Evolutionary conservation across 2,113 vertebrate species (phyloP).

Genomic region (Tamias sibiricus): DNA sequence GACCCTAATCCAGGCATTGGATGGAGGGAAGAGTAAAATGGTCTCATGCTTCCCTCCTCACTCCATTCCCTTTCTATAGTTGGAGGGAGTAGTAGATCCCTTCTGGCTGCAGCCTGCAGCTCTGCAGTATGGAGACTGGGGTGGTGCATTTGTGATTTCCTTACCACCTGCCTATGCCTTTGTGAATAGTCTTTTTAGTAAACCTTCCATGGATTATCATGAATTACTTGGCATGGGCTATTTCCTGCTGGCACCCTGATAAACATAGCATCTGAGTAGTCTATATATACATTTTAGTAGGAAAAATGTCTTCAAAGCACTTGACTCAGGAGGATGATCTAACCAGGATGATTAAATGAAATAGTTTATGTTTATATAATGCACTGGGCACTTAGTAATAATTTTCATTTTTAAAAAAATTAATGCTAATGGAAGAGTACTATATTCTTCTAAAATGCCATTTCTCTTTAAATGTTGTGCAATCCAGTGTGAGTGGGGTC

Average conservation of each 20-base stretch:
- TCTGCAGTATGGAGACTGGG: accelerated
- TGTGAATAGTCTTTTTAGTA: neutral
- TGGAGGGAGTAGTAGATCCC: too few relatives aligned
- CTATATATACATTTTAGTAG: neutral
- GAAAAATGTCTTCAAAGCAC: neutral
- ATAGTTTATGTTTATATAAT: constrained; percentile 32
- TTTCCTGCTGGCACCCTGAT: neutral
- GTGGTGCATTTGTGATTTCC: neutral
- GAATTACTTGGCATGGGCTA: neutral
- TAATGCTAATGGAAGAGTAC: neutral
- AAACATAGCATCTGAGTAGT: neutral
- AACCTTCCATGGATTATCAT: neutral
- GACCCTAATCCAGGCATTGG: neutral
- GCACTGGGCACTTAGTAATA: neutral
- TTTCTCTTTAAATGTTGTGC: neutral
- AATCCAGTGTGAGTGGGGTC: neutral
- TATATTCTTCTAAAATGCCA: constrained; percentile 38
- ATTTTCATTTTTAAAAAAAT: neutral
- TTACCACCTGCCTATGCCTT: neutral
- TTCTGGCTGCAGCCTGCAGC: neutral
- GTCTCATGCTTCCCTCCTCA: neutral
- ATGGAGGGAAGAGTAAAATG: neutral
- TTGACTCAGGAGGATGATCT: constrained; percentile 14
- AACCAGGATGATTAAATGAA: neutral
- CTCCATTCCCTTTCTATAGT: neutral